Conservation (phyloP, 1,140 invertebrate genomes). For the Acromyrmex echinatior region DNA sequence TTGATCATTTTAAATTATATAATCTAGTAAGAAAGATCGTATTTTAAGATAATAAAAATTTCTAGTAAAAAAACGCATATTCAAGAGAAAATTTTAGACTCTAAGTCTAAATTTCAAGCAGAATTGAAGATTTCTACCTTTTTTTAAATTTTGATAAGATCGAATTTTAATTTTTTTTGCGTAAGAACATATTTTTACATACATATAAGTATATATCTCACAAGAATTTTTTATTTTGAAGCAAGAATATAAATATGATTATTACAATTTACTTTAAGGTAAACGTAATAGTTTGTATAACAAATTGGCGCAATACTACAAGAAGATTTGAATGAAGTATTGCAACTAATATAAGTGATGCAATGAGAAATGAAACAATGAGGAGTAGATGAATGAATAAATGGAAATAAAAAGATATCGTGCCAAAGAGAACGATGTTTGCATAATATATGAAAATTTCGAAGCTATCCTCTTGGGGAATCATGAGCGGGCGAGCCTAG, state of each 20-base stretch:
- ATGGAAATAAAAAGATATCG: constrained; percentile 18
- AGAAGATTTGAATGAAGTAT: constrained; percentile 12
- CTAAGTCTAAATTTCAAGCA: background rate
- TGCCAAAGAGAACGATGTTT: constrained; percentile 58
- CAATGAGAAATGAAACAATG: background rate
- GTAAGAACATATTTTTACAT: too few species aligned
- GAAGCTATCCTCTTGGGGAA: constrained; percentile 59
- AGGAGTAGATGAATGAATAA: constrained; percentile 26
- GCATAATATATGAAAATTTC: constrained; percentile 77
- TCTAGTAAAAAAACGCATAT: background rate
- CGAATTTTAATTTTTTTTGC: too few species aligned
- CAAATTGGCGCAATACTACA: background rate
- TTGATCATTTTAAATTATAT: background rate
- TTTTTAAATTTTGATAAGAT: background rate
- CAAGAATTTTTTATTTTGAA: too few species aligned
- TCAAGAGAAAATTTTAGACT: background rate
- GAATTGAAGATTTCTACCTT: background rate
- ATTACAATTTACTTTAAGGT: background rate
- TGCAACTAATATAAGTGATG: background rate
- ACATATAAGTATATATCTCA: too few species aligned
- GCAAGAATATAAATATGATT: too few species aligned
- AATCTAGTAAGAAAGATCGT: background rate
- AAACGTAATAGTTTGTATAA: background rate
- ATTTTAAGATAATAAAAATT: background rate
- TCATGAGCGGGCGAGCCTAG: constrained; percentile 48